A percentile compares a stretch with the other conserved stretches of the same genome.
Conservation (phyloP, 2,888 invertebrate genomes). For the Melieria crassipennis region DNA sequence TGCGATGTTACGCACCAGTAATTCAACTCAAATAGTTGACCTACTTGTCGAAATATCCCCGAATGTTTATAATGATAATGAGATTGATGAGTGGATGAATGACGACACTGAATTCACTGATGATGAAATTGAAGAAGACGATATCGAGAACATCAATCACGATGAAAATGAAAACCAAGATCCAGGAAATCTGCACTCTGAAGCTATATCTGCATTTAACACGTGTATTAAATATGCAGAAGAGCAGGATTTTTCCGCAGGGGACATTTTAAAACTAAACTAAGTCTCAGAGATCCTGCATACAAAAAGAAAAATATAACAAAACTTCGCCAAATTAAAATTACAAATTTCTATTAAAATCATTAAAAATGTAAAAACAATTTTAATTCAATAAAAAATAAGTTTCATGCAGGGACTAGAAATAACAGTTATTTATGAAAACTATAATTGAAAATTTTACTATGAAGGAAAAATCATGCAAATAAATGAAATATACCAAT, state of each 20-base stretch:
- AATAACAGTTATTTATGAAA: too few relatives aligned
- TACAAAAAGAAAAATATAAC: too few relatives aligned
- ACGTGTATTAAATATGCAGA: slow-evolving; percentile 5
- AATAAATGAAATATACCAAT: too few relatives aligned
- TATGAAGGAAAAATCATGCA: too few relatives aligned
- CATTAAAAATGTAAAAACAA: background rate
- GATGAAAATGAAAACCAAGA: slow-evolving; percentile 2
- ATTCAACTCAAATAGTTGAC: slow-evolving; percentile 15
- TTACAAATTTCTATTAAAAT: too few relatives aligned
- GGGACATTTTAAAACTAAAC: background rate
- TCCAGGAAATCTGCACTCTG: background rate
- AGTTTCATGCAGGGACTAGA: too few relatives aligned
- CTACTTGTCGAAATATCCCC: slow-evolving; percentile 24
- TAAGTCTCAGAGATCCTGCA: too few relatives aligned
- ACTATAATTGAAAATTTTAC: too few relatives aligned
- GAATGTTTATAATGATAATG: slow-evolving; percentile 18
- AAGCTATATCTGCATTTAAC: background rate
- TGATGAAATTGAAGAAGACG: background rate
- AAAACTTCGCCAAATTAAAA: too few relatives aligned
- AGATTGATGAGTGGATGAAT: slow-evolving; percentile 23
- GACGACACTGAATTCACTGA: slow-evolving; percentile 25
- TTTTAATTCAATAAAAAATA: background rate
- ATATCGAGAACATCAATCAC: background rate
- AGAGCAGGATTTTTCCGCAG: slow-evolving; percentile 1
- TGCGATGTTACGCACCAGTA: background rate